Base-by-base conservation (phyloP, 2,888 invertebrate species). In the Acanthococcus lagerstroemiae region DNA sequence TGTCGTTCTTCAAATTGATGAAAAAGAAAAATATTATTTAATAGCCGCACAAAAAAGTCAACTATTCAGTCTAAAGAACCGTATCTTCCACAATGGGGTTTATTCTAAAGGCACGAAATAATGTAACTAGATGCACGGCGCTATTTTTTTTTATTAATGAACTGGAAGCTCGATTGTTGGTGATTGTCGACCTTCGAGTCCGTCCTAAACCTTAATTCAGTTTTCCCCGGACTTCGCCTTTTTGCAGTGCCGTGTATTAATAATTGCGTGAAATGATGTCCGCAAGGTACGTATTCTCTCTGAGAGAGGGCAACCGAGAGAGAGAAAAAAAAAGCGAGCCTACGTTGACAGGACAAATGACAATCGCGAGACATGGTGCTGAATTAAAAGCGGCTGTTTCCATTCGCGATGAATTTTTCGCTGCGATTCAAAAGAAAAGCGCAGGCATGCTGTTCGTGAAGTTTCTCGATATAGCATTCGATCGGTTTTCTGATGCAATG, bases 121-220 rank as follows among this genome's bases (percentile, higher is more conserved):
- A n/a, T n/a, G n/a, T n/a, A n/a, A n/a, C n/a, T n/a, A n/a, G n/a
- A n/a, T n/a, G n/a, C n/a, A n/a, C n/a, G n/a, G n/a, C 19, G 12
- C n/a, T 48, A 9, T 48, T 52, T 12, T 22, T 48, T 48, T 48
- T 48, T 48, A 6, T 61, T 50, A 52, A 61, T 61, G 61, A 61
- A 61, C 52, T 61, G 61, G 61, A 52, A 61, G 50, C 52, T 50
- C 17, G 61, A 52, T 52, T 52, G 52, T 52, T 52, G 19, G 52
- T 52, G 22, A 52, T 52, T 52, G 22, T 22, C 52, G 61, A 61
- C 61, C 61, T 61, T 61, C 52, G 27, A 61, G 30, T 50, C 26
- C 37, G 61, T 61, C 61, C 61, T 61, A 61, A 61, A 61, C 61
- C 61, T 52, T 61, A 61, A 61, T 61, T 37, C 37, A 27, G 17